Conservation (phyloP, 2,797 vertebrate genomes). For the Onychomys leucogaster region DNA sequence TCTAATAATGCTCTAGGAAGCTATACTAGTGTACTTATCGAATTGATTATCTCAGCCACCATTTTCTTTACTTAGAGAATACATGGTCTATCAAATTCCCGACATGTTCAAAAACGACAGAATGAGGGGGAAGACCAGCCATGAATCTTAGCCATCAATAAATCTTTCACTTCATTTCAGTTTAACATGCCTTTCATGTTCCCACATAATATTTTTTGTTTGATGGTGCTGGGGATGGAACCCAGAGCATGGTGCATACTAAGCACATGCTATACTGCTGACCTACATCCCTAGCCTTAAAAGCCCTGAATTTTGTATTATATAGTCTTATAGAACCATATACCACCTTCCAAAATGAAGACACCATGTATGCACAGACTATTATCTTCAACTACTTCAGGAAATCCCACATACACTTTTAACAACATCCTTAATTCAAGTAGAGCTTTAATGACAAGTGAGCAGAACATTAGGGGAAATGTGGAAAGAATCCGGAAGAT, state of each 20-base stretch:
- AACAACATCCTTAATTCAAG: neutral
- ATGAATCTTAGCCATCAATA: neutral
- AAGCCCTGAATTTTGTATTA: neutral
- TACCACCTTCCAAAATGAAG: neutral
- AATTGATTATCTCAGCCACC: neutral
- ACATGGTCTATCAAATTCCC: neutral
- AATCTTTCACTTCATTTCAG: neutral
- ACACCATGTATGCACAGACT: neutral
- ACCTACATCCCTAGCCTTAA: neutral
- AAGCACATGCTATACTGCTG: neutral
- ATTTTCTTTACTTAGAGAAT: neutral
- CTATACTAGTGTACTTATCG: neutral
- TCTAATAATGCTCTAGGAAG: constrained; percentile 8
- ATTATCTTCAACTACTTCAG: neutral
- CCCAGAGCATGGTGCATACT: neutral
- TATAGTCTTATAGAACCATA: neutral
- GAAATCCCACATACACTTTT: neutral
- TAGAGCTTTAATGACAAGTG: neutral
- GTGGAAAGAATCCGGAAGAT: neutral
- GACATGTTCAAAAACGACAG: neutral
- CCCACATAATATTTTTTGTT: neutral
- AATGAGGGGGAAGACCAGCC: neutral
- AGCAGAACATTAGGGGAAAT: neutral
- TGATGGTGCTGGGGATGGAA: neutral
- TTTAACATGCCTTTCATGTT: neutral